Evolutionary conservation across 2,888 invertebrate species (phyloP).

Genomic region (Arctia plantaginis): DNA sequence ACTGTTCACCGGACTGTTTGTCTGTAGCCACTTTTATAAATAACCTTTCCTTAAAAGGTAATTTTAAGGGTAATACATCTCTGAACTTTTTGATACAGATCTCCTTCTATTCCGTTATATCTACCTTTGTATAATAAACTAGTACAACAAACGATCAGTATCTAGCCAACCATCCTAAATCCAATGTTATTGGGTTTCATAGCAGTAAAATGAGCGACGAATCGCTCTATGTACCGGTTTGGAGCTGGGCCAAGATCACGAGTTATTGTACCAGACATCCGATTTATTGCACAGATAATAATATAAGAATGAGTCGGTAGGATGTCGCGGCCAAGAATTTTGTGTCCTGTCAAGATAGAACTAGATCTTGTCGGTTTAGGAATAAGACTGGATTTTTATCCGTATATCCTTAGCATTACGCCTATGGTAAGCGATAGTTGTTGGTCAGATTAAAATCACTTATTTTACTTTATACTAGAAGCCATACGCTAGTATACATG

Average conservation of each 20-base stretch:
- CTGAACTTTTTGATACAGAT: not conserved
- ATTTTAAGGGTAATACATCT: not conserved
- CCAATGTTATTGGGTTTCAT: conserved; percentile 40
- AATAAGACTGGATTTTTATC: not conserved
- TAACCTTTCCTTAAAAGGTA: not conserved
- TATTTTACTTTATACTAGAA: too few relatives aligned
- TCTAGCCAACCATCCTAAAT: conserved; percentile 23
- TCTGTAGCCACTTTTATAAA: not conserved
- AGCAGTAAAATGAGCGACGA: conserved; percentile 34
- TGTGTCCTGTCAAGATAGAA: conserved; percentile 10
- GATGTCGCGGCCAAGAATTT: conserved; percentile 20
- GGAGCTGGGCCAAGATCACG: conserved; percentile 33
- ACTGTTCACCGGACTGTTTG: not conserved
- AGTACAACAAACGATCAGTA: not conserved
- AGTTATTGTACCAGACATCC: conserved; percentile 34
- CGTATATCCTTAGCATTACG: not conserved
- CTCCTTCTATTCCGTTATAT: not conserved
- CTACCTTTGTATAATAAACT: conserved; percentile 6
- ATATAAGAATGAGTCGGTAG: conserved; percentile 35
- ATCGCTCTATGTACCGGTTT: conserved; percentile 30
- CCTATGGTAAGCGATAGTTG: not conserved
- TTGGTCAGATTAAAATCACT: not conserved
- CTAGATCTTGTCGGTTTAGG: not conserved
- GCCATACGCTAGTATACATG: too few relatives aligned
- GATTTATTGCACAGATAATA: conserved; percentile 40